These are phyloP conservation scores for Coregonus clupeaformis DNA, from an alignment of 2,113 vertebrate species.

Conservation along the genomic window DNA sequence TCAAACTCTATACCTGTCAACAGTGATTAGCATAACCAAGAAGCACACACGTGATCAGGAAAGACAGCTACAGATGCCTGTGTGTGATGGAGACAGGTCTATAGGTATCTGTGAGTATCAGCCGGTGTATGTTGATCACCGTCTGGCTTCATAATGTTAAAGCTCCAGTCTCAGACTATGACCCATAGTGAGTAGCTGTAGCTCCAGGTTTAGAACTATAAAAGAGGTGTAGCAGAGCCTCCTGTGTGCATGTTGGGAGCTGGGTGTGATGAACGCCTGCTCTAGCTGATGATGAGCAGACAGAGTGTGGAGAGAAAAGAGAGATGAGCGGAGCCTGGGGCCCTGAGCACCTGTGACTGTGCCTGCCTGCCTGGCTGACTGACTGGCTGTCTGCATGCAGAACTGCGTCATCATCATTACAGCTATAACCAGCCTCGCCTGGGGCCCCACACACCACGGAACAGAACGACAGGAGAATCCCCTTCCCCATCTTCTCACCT, in stretches of 20 bases:
- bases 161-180: neutral
- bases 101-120: neutral
- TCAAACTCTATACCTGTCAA: slow-evolving; percentile 11
- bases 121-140: neutral
- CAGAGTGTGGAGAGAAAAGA: neutral
- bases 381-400: neutral
- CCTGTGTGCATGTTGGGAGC: neutral
- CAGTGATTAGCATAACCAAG: too few species aligned
- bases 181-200: neutral
- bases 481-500: neutral
- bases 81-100: neutral
- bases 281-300: neutral
- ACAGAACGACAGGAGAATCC: neutral
- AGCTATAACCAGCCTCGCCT: slow-evolving; percentile 7
- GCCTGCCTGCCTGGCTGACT: neutral
- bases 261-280: too few species aligned
- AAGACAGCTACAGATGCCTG: neutral
- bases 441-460: neutral
- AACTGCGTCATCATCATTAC: slow-evolving; percentile 3
- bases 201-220: neutral
- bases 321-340: neutral
- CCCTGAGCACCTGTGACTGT: slow-evolving; percentile 29
- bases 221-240: neutral
- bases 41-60: neutral
- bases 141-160: neutral